phyloP scores from a whole-genome alignment of 1,140 invertebrate genomes.

The Neodiprion pinetum region DNA sequence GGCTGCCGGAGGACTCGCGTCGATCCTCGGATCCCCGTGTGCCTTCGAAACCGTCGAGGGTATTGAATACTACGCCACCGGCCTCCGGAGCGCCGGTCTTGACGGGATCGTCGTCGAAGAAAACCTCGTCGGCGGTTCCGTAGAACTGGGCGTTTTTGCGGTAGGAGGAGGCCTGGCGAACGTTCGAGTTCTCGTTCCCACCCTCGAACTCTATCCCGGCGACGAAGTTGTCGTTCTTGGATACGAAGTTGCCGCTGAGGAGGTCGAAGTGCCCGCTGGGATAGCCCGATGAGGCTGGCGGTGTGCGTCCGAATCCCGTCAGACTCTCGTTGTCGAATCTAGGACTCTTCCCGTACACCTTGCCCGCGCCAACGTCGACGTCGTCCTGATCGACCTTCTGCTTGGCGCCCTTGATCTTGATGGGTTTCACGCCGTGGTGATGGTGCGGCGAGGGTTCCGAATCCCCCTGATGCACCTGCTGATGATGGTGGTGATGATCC shows the following conservation, averaged over 20 bases:
- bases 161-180: constrained; percentile 37
- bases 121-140: constrained; percentile 35
- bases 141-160: constrained; percentile 14
- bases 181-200: constrained; percentile 23
- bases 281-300: background rate
- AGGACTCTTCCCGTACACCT: constrained; percentile 58
- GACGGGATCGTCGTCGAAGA: constrained; percentile 35
- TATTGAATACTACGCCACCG: constrained; percentile 56
- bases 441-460: constrained; percentile 25
- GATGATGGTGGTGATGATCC: no score
- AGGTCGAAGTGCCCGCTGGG: background rate
- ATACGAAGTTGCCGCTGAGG: background rate
- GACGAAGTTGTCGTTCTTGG: constrained; percentile 1
- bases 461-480: constrained; percentile 47
- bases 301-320: background rate
- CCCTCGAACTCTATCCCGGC: background rate
- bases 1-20: constrained; percentile 28
- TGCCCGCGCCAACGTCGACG: constrained; percentile 50
- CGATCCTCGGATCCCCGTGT: constrained; percentile 33
- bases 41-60: constrained; percentile 55
- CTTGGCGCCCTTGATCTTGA: constrained; percentile 46
- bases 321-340: constrained; percentile 51
- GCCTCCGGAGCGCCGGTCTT: constrained; percentile 31
- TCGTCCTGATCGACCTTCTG: constrained; percentile 56
- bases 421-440: constrained; percentile 34